phyloP scores from a whole-genome alignment of 2,797 vertebrate genomes.

The Rhabdomys pumilio region DNA sequence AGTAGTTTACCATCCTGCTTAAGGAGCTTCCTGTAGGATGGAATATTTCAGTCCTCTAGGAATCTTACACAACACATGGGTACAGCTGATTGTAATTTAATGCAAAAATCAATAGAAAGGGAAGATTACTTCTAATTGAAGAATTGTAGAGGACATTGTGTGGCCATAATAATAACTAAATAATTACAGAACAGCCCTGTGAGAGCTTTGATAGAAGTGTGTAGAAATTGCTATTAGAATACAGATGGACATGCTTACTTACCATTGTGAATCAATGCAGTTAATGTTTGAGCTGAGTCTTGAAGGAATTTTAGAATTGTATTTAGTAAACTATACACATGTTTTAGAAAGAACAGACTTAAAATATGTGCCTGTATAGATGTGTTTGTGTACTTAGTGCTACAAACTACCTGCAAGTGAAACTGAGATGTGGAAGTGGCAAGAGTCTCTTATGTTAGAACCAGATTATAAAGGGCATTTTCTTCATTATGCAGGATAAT shows the following conservation, averaged over 20 bases:
- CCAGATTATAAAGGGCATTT: not conserved
- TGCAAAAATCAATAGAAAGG: not conserved
- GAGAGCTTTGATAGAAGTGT: slow-evolving; percentile 36
- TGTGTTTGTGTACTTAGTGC: not conserved
- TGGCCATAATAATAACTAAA: not conserved
- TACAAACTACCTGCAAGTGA: not conserved
- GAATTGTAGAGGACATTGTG: not conserved
- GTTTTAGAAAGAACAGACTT: slow-evolving; percentile 24
- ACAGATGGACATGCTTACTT: slow-evolving; percentile 17
- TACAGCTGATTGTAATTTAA: not conserved
- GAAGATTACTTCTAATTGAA: not conserved
- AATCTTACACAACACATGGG: not conserved
- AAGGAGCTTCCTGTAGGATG: not conserved
- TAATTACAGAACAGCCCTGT: not conserved
- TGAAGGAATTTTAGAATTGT: slow-evolving; percentile 29
- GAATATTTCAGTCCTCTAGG: not conserved
- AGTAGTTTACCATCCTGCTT: not conserved
- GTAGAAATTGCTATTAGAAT: not conserved
- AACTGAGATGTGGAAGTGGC: not conserved
- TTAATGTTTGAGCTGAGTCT: slow-evolving; percentile 16
- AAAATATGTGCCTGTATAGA: not conserved
- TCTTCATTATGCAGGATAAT: not conserved
- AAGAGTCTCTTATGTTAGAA: slow-evolving; percentile 13
- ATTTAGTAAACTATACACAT: not conserved
- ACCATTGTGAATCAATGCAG: not conserved